phyloP scores from a whole-genome alignment of 2,888 invertebrate genomes.

The Laspeyria flexula region DNA sequence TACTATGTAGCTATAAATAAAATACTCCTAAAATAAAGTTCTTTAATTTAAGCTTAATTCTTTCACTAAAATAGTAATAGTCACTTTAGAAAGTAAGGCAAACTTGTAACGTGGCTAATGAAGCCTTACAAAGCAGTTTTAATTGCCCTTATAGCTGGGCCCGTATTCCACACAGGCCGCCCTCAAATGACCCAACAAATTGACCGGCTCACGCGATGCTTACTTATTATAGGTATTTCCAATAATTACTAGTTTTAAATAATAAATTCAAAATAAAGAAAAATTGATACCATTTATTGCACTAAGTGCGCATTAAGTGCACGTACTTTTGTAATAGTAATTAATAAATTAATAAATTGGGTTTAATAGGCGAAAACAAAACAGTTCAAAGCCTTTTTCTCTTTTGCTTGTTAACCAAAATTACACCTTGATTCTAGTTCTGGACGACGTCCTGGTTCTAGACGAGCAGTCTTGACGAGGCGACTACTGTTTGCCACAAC shows the following conservation, averaged over 20 bases:
- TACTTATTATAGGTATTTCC: constrained; percentile 52
- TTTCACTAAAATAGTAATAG: constrained; percentile 29
- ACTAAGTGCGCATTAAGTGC: too few species aligned
- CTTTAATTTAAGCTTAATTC: not conserved
- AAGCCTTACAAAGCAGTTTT: constrained; percentile 76
- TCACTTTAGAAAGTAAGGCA: constrained; percentile 21
- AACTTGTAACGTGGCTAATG: constrained; percentile 59
- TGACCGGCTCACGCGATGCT: constrained; percentile 80
- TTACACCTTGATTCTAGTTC: too few species aligned
- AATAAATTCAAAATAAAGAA: constrained; percentile 22
- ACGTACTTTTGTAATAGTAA: too few species aligned
- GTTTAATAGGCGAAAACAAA: too few species aligned
- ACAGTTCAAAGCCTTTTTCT: too few species aligned
- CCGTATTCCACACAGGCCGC: constrained; percentile 72
- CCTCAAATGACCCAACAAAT: constrained; percentile 81
- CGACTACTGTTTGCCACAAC: too few species aligned
- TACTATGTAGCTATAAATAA: too few species aligned
- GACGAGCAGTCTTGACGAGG: too few species aligned
- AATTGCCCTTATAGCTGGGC: constrained; percentile 73
- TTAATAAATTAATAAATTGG: too few species aligned
- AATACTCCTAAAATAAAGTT: not conserved
- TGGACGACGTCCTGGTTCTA: too few species aligned
- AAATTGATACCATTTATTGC: too few species aligned
- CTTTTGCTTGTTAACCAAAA: too few species aligned
- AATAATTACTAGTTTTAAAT: constrained; percentile 44